Conservation (phyloP, 2,113 vertebrate species). For the human (Homo sapiens) region GRCh38 chr11:55841001-55841500, state of each 20-base stretch:
- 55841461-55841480: not conserved
- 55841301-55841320: not conserved
- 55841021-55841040: too few relatives aligned
- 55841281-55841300: not conserved
- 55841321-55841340: not conserved
- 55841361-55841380: not conserved
- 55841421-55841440: not conserved
- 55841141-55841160: not conserved
- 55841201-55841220: not conserved
- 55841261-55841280: not conserved
- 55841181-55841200: not conserved
- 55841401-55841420: not conserved
- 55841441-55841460: not conserved
- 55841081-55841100: not conserved
- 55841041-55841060: too few relatives aligned
- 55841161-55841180: not conserved
- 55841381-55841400: not conserved
- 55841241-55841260: not conserved
- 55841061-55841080: too few relatives aligned
- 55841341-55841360: not conserved
- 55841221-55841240: not conserved
- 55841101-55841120: not conserved
- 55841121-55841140: not conserved
- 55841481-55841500: not conserved
- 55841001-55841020: too few relatives aligned